Evolutionary conservation across 2,113 vertebrate species (phyloP).

Genomic region (Sarotherodon lohbergeri): DNA sequence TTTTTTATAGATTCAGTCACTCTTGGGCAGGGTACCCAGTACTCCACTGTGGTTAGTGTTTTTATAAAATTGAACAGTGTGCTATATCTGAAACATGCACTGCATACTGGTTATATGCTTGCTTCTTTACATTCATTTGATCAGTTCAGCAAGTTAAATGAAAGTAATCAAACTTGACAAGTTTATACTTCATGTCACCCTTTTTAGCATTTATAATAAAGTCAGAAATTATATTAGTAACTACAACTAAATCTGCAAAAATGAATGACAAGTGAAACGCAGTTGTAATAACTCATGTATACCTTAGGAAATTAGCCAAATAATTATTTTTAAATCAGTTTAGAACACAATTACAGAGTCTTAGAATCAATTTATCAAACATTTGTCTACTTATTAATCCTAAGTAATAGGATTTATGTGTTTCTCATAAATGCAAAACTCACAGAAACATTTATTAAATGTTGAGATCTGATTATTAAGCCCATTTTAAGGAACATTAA

Average conservation of each 20-base stretch:
- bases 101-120: not conserved
- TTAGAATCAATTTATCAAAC: not conserved
- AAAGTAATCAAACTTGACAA: not conserved
- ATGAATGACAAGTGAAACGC: not conserved
- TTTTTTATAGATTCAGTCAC: not conserved
- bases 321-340: fast-evolving
- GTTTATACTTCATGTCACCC: fast-evolving
- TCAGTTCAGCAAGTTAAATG: not conserved
- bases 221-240: not conserved
- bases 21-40: not conserved
- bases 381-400: not conserved
- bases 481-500: not conserved
- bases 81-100: not conserved
- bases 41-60: not conserved
- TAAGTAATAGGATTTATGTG: not conserved
- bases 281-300: not conserved
- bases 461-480: not conserved
- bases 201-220: not conserved
- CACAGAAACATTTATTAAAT: not conserved
- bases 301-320: not conserved
- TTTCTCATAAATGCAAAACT: not conserved
- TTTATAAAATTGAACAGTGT: not conserved
- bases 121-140: not conserved
- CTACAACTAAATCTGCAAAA: not conserved
- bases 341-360: fast-evolving